Conservation (phyloP, 2,888 invertebrate species). For the Agrochola circellaris region DNA sequence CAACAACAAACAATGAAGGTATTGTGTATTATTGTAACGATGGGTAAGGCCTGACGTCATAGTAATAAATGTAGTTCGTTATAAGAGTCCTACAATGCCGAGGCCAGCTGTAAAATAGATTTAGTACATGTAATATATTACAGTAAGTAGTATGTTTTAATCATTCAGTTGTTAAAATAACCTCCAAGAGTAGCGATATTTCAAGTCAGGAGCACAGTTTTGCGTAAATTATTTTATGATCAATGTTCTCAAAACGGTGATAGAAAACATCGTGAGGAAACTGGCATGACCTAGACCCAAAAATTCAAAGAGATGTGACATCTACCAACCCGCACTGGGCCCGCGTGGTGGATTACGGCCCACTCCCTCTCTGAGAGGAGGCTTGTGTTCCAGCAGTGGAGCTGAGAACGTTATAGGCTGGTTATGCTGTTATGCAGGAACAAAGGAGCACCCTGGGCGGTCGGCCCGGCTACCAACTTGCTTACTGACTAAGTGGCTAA, state of each 20-base stretch:
- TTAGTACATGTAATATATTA: not conserved
- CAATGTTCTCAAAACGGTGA: too few species aligned
- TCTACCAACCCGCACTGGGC: too few species aligned
- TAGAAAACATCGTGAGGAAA: too few species aligned
- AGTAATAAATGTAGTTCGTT: slow-evolving; percentile 40
- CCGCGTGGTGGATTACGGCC: too few species aligned
- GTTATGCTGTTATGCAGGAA: too few species aligned
- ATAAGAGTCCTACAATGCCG: slow-evolving; percentile 12
- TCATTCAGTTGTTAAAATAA: slow-evolving; percentile 7
- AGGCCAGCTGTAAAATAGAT: slow-evolving; percentile 26
- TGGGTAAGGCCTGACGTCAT: slow-evolving; percentile 39
- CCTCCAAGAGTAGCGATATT: not conserved
- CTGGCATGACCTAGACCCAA: too few species aligned
- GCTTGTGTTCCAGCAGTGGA: too few species aligned
- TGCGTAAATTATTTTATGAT: too few species aligned
- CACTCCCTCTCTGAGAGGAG: too few species aligned
- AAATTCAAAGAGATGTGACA: too few species aligned
- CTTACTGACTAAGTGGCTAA: not conserved
- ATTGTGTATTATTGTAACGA: slow-evolving; percentile 34
- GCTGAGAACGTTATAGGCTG: too few species aligned
- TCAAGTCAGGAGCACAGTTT: not conserved
- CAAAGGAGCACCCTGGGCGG: too few species aligned
- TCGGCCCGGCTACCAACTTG: not conserved
- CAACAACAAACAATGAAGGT: slow-evolving; percentile 34
- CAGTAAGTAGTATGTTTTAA: not conserved